A percentile compares a stretch with the other conserved stretches of the same genome.
Conservation (phyloP, 2,888 invertebrate genomes). For the Ennomos erosarius region DNA sequence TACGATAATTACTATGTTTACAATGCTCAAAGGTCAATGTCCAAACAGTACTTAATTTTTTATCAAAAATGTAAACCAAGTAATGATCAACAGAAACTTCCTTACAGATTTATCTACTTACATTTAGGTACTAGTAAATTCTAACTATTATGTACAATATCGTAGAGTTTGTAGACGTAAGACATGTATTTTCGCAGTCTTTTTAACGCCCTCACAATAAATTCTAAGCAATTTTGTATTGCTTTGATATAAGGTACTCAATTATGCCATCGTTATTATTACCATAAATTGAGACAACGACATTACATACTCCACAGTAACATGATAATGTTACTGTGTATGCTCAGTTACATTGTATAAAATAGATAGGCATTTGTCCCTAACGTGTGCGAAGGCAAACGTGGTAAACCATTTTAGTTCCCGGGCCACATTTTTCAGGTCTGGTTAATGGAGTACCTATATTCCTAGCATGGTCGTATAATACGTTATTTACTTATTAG, state of each 20-base stretch:
- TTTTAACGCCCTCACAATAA: conserved; percentile 14
- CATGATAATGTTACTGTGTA: not conserved
- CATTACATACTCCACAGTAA: no score
- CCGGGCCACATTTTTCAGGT: not conserved
- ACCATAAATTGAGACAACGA: no score
- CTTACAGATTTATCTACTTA: no score
- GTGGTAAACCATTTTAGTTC: not conserved
- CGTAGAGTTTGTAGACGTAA: no score
- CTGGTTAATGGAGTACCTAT: not conserved
- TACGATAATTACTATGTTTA: no score
- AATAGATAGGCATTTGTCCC: not conserved
- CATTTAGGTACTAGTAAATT: no score
- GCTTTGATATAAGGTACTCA: conserved; percentile 19
- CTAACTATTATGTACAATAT: no score
- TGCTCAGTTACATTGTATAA: conserved; percentile 1
- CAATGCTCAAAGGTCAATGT: no score
- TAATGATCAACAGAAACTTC: no score
- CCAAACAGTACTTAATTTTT: no score
- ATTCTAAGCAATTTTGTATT: conserved; percentile 33
- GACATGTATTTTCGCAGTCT: conserved; percentile 3
- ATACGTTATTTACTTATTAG: no score
- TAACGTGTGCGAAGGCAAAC: not conserved
- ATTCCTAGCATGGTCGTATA: conserved; percentile 5
- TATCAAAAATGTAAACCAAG: no score
- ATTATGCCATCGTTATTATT: conserved; percentile 37